Evolutionary conservation across 2,888 invertebrate genomes (phyloP).

Genomic region (Nematopogon swammerdamellus): DNA sequence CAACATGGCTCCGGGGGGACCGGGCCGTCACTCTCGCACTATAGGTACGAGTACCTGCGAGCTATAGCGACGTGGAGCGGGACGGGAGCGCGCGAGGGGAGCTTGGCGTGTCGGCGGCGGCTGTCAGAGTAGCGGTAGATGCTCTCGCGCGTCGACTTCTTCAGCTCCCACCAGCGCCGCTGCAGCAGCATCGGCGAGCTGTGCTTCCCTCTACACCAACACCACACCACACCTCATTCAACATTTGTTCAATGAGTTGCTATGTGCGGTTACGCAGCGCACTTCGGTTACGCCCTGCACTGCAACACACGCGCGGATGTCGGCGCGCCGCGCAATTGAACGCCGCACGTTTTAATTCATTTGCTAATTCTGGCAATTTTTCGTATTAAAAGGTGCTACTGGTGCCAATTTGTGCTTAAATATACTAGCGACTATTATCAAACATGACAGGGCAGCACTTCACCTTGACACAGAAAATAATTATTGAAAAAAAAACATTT

Average conservation of each 20-base stretch:
- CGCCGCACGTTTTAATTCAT: too few relatives aligned
- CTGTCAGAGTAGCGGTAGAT: background rate
- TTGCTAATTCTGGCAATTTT: too few relatives aligned
- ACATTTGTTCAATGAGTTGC: background rate
- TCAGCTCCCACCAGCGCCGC: constrained; percentile 24
- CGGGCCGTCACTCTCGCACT: too few relatives aligned
- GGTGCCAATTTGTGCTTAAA: too few relatives aligned
- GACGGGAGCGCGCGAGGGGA: background rate
- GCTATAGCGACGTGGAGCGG: background rate
- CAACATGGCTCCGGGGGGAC: too few relatives aligned
- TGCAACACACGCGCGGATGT: background rate
- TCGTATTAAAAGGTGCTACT: too few relatives aligned
- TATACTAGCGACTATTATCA: too few relatives aligned
- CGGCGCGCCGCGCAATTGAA: too few relatives aligned
- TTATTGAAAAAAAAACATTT: too few relatives aligned
- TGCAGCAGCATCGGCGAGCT: constrained; percentile 18
- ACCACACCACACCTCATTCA: background rate
- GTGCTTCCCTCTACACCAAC: constrained; percentile 9
- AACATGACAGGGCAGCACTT: too few relatives aligned
- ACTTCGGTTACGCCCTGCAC: background rate
- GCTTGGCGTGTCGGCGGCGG: background rate
- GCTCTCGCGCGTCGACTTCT: constrained; percentile 1
- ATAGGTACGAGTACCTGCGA: too few relatives aligned
- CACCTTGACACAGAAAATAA: too few relatives aligned
- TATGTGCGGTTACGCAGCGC: background rate